Conservation (phyloP, 2,888 invertebrate species). For the Mellilla xanthometata region DNA sequence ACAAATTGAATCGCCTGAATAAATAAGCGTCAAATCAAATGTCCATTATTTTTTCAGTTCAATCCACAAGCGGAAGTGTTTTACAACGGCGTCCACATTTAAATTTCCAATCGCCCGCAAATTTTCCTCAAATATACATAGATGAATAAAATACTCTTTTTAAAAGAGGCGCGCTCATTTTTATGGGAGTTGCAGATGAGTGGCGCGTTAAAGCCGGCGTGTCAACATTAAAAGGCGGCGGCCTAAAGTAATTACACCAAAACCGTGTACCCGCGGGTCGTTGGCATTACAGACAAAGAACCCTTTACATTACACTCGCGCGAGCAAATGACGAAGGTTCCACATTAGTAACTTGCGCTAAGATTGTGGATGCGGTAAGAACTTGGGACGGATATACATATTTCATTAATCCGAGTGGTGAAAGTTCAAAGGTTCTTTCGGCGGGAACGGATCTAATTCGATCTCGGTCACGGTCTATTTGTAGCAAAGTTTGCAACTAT, state of each 20-base stretch:
- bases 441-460: slow-evolving; percentile 17
- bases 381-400: slow-evolving; percentile 15
- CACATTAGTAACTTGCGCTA: slow-evolving; percentile 13
- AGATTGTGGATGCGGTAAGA: slow-evolving; percentile 13
- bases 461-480: slow-evolving; percentile 25
- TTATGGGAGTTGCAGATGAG: slow-evolving; percentile 38
- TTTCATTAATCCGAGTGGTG: slow-evolving; percentile 14
- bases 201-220: slow-evolving; percentile 39
- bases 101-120: slow-evolving; percentile 12
- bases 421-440: slow-evolving; percentile 27
- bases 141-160: slow-evolving; percentile 1
- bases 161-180: slow-evolving; percentile 30
- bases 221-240: slow-evolving; percentile 45
- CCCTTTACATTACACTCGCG: slow-evolving; percentile 13
- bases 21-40: slow-evolving; percentile 9
- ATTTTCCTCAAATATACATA: slow-evolving; percentile 14
- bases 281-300: slow-evolving; percentile 32
- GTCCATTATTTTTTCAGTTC: slow-evolving; percentile 1
- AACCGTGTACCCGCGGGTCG: slow-evolving; percentile 36
- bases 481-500: slow-evolving; percentile 35
- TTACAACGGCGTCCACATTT: slow-evolving; percentile 7
- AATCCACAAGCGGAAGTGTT: slow-evolving; percentile 2
- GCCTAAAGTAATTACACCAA: slow-evolving; percentile 47
- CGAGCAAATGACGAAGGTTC: slow-evolving; percentile 18
- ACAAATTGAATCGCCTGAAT: slow-evolving; percentile 7